phyloP scores from a whole-genome alignment of 2,797 vertebrate genomes.

The Syndactyla subalaris region DNA sequence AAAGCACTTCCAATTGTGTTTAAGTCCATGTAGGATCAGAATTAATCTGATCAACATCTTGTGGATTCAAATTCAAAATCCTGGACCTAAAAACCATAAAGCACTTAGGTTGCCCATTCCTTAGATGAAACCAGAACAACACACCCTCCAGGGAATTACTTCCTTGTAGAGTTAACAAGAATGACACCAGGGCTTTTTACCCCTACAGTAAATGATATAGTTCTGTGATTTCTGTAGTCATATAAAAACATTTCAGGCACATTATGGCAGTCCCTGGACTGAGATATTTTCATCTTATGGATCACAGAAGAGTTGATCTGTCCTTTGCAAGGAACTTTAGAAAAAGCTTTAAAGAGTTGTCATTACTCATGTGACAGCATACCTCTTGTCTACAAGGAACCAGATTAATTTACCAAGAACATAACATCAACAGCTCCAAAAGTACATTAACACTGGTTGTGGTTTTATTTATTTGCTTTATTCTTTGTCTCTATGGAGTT shows the following conservation, averaged over 20 bases:
- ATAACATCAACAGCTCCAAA: neutral
- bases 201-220: neutral
- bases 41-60: neutral
- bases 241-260: neutral
- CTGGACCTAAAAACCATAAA: neutral
- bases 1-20: rapidly evolving
- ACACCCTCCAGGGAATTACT: neutral
- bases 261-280: no score
- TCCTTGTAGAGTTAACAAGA: neutral
- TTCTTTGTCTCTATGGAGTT: neutral
- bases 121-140: neutral
- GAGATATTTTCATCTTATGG: neutral
- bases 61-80: neutral
- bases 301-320: neutral
- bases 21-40: neutral
- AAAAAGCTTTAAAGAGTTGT: neutral
- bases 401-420: neutral
- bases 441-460: rapidly evolving
- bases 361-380: neutral
- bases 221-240: neutral
- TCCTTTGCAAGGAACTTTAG: neutral
- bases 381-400: neutral
- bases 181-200: neutral
- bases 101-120: neutral
- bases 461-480: neutral